These are phyloP conservation scores for Trichosurus vulpecula DNA, from an alignment of 2,797 vertebrate species.

Conservation along the genomic window DNA sequence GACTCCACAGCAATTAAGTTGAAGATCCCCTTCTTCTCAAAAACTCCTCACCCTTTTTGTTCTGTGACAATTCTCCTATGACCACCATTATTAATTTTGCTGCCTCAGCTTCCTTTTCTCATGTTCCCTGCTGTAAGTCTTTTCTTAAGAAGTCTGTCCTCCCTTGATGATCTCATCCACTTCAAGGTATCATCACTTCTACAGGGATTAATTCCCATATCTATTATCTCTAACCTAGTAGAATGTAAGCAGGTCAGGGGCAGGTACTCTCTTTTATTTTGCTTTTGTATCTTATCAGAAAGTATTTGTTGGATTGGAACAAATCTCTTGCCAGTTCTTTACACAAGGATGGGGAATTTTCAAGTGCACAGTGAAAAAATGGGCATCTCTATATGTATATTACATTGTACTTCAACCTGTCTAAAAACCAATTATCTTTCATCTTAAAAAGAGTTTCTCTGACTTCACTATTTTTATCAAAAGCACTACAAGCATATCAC, in stretches of 20 bases:
- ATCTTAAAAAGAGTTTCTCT: background rate
- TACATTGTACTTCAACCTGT: background rate
- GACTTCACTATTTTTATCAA: background rate
- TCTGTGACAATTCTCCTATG: background rate
- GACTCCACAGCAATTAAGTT: background rate
- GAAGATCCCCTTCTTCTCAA: background rate
- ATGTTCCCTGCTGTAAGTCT: background rate
- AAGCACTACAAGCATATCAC: background rate
- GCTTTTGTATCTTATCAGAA: background rate
- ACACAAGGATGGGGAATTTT: background rate
- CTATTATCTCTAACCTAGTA: background rate
- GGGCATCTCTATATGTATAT: background rate
- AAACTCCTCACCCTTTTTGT: background rate
- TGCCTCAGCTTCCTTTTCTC: background rate
- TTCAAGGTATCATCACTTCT: background rate
- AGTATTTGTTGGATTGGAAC: background rate
- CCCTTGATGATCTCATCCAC: background rate
- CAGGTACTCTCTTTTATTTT: background rate
- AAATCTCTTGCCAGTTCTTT: background rate
- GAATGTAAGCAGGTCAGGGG: background rate
- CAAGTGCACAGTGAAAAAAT: background rate
- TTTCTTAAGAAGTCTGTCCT: background rate
- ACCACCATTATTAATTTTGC: background rate
- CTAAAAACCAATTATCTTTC: background rate
- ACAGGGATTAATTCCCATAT: background rate